A percentile compares a stretch with the other conserved stretches of the same genome.
Conservation (phyloP, 2,113 vertebrate species). For the Corythaixoides concolor region DNA sequence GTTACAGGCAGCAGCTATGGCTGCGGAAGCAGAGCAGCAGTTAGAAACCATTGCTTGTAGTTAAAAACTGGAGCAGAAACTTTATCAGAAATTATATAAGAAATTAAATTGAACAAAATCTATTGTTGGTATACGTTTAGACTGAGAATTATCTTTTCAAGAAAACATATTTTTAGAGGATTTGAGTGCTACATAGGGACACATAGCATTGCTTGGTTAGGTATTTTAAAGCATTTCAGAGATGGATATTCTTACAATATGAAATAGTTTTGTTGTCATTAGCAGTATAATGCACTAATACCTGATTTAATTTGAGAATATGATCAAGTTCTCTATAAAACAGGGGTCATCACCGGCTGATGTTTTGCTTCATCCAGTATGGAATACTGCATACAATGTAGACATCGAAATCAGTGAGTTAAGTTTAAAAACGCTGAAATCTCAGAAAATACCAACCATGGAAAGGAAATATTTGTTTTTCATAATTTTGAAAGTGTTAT, state of each 20-base stretch:
- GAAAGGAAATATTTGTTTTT: background rate
- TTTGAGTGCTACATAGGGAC: constrained; percentile 28
- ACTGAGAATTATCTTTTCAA: constrained; percentile 14
- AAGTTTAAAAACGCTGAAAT: background rate
- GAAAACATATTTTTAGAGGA: constrained; percentile 22
- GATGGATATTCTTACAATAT: constrained; percentile 35
- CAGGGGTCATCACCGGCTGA: background rate
- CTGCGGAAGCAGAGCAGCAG: constrained; percentile 88
- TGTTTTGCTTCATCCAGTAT: background rate
- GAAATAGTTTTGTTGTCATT: constrained; percentile 46
- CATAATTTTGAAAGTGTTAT: background rate
- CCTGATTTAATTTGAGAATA: constrained; percentile 46
- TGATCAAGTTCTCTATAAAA: constrained; percentile 25
- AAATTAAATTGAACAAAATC: background rate
- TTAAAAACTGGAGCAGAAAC: constrained; percentile 46
- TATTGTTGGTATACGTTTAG: background rate
- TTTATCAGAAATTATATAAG: background rate
- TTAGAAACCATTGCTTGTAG: constrained; percentile 84
- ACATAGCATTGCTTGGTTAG: constrained; percentile 5
- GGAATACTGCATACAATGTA: background rate
- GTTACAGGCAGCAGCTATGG: constrained; percentile 86
- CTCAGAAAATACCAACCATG: background rate
- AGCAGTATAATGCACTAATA: constrained; percentile 43
- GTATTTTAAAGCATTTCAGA: constrained; percentile 49
- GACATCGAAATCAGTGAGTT: background rate